Evolutionary conservation across 2,888 invertebrate genomes (phyloP), one percentile per base, ranked within the genome.

Genomic region (Blastobasis lacticolella): DNA sequence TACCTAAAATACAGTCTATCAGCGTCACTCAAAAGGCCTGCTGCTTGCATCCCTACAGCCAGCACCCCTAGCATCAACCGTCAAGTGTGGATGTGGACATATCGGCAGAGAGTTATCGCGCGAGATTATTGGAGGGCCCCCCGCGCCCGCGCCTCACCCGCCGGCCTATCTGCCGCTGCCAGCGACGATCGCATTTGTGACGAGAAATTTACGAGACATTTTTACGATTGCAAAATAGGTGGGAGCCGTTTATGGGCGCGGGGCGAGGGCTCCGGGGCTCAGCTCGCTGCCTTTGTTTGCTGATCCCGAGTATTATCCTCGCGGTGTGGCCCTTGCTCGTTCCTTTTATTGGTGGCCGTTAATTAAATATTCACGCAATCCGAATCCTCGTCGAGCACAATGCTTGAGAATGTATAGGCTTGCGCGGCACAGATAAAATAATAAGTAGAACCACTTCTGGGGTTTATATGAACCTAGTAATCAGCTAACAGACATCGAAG

Each of bases 201-300:
- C 75, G 73, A 64, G 63, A 72, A 83, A 82, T 84, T 84, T 86
- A 85, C 79, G 85, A 79, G 78, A 64, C 78, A 73, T 75, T 79
- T 84, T 85, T 85, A 85, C 79, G 85, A 80, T 76, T 81, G 81
- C 80, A 72, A 81, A 85, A 83, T 82, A 83, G 82, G 81, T 83
- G 73, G 82, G 78, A 71, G 74, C 69, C 74, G 70, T 66, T 58
- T 58, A 56, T 56, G 50, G 56, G 49, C 53, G 49, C 51, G 55
- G 54, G 56, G 52, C 58, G 45, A 43, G 43, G 45, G 44, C 6
- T 9, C 10, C 37, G 49, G 10, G 6, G 45, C 46, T 10, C 49
- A 42, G 50, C 46, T 37, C 42, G 37, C 38, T 49, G 51, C 43
- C 46, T 6, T 23, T 23, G 23, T 23, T 23, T 23, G 23, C 23